Base-by-base conservation (phyloP, 1,140 invertebrate species). In the Mamestra configurata region DNA sequence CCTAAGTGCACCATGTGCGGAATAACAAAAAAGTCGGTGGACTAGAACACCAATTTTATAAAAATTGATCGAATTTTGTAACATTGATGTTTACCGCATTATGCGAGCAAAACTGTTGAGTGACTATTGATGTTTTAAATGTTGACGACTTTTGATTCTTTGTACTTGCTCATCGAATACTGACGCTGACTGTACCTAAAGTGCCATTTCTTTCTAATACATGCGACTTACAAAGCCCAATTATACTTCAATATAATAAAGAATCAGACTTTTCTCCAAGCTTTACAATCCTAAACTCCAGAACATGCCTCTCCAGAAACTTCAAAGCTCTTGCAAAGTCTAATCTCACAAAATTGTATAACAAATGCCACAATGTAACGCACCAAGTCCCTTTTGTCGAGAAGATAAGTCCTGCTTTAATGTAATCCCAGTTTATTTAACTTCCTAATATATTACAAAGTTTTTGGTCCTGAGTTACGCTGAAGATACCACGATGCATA, bases 261-360 rank as follows among this genome's bases (percentile, higher is more conserved):
- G 13, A 15, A n/a, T 64, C 13, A 37, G n/a, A n/a, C n/a, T 22
- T 43, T 68, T 24, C 37, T 24, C 24, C 18, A 68, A 46, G 20
- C 18, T 20, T 27, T 27, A 70, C 22, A 49, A 70, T 27, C 20
- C 20, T 11, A 15, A 70, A 70, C 13, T 46, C 43, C 15, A 68
- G 37, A 27, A 24, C 20, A 27, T 49, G 40, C 40, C 18, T 46
- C 13, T 27, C 40, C 20, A 53, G 0, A n/a, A 70, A 70, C 37
- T 46, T 27, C 40, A 18, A 27, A 70, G 37, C 40, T 8, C 22
- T n/a, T 40, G 20, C 27, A 27, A 70, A 70, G 66, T 70, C 20
- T 70, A 70, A 70, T 70, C 66, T 49, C 22, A 70, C 66, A 70
- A 70, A 70, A 70, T 70, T 70, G 66, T 70, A 70, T 70, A 70